Conservation (phyloP, 1,140 invertebrate species). For the Dendroctonus ponderosae region DNA sequence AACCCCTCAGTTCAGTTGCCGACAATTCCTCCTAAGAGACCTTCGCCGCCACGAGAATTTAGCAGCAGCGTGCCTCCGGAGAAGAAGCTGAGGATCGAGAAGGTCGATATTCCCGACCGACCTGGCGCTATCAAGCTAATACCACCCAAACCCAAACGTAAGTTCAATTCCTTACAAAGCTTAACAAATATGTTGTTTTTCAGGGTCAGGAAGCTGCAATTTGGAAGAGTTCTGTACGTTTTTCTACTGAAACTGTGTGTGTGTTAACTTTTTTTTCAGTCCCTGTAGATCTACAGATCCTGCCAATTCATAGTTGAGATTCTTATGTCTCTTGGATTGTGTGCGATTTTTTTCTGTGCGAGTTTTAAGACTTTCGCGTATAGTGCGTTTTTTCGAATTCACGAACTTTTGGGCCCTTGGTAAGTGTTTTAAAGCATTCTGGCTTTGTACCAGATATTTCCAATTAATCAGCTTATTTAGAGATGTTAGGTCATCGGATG, state of each 20-base stretch:
- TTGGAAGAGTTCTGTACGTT: conserved; percentile 26
- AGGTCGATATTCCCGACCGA: conserved; percentile 58
- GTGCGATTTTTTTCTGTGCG: too few species aligned
- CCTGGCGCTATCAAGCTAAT: conserved; percentile 81
- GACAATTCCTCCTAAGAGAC: conserved; percentile 58
- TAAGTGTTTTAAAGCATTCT: too few species aligned
- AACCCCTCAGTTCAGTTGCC: conserved; percentile 53
- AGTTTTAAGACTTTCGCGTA: too few species aligned
- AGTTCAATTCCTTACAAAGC: conserved; percentile 53
- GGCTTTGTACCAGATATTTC: too few species aligned
- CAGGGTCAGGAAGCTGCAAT: conserved; percentile 36
- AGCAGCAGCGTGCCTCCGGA: conserved; percentile 59
- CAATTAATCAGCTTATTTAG: too few species aligned
- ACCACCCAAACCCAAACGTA: conserved; percentile 84
- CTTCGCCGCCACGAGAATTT: conserved; percentile 60
- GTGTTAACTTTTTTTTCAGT: background rate
- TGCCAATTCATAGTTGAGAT: too few species aligned
- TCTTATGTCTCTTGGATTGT: too few species aligned
- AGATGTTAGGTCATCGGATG: too few species aligned
- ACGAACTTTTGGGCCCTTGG: too few species aligned
- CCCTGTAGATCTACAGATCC: too few species aligned
- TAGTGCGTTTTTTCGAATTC: too few species aligned
- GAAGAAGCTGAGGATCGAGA: conserved; percentile 62
- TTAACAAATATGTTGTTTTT: conserved; percentile 45
- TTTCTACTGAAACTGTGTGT: background rate